phyloP scores from a whole-genome alignment of 2,113 vertebrate species.

The Xenotilapia leptura region DNA sequence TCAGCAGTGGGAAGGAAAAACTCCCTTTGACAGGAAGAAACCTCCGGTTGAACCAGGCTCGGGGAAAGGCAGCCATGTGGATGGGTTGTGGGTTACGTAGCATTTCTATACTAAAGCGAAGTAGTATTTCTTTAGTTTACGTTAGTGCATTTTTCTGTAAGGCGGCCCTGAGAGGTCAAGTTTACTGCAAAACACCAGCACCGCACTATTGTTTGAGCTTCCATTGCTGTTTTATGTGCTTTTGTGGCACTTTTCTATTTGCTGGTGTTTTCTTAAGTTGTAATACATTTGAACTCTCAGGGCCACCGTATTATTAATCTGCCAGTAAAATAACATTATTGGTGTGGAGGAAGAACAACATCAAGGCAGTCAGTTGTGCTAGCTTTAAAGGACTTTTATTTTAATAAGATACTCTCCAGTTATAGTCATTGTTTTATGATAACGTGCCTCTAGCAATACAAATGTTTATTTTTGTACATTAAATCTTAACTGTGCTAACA shows the following conservation, averaged over 20 bases:
- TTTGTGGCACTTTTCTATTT: neutral
- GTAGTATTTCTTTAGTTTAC: neutral
- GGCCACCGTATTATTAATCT: neutral
- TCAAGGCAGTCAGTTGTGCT: neutral
- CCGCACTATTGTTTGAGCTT: neutral
- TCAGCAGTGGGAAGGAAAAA: neutral
- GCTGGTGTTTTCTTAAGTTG: neutral
- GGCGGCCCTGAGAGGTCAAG: neutral
- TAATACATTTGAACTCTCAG: neutral
- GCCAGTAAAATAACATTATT: neutral
- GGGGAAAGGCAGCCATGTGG: neutral
- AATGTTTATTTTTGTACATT: constrained; percentile 32
- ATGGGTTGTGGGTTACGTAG: neutral
- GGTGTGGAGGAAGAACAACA: neutral
- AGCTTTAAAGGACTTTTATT: neutral
- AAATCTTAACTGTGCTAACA: constrained; percentile 17
- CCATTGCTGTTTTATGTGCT: neutral
- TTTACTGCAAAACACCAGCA: neutral
- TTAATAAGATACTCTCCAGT: neutral
- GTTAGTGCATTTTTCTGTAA: neutral
- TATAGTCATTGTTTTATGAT: neutral
- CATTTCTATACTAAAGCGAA: neutral
- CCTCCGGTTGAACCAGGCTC: neutral
- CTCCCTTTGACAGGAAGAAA: neutral
- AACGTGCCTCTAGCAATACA: neutral